Evolutionary conservation across 2,113 vertebrate species (phyloP).

Genomic region (Cairina moschata): DNA sequence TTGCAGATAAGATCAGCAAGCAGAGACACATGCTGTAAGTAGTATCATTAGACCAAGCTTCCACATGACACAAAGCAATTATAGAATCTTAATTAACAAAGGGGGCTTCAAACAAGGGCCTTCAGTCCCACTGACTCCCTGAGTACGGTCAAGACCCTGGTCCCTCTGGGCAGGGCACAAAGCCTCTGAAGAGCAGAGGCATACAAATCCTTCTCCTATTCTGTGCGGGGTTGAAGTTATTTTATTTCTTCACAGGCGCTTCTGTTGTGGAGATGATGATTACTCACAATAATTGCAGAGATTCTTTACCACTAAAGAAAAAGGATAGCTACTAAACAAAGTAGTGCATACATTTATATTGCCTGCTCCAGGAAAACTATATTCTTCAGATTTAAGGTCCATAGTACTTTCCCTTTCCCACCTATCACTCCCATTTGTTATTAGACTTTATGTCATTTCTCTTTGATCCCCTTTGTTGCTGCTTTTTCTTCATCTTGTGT

Average conservation of each 20-base stretch:
- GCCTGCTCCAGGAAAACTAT: neutral
- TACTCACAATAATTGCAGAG: neutral
- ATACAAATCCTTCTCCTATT: neutral
- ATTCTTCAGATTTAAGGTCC: conserved; percentile 8
- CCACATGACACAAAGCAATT: neutral
- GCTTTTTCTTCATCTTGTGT: conserved; percentile 8
- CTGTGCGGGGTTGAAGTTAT: neutral
- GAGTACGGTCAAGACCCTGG: neutral
- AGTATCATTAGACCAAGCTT: neutral
- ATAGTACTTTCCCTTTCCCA: neutral
- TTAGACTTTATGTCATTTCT: neutral
- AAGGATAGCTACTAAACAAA: neutral
- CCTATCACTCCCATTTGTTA: neutral
- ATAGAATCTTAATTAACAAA: neutral
- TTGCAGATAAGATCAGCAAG: neutral
- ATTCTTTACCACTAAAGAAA: neutral
- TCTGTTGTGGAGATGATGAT: neutral
- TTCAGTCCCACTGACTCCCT: neutral
- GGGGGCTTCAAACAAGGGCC: neutral
- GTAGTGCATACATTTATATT: neutral
- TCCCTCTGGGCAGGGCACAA: neutral
- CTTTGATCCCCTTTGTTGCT: neutral
- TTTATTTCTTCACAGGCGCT: neutral
- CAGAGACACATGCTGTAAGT: neutral
- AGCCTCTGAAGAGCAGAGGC: neutral